These are phyloP conservation scores for Hirtodrosophila confusa DNA, from an alignment of 2,888 invertebrate genomes.

Conservation along the genomic window DNA sequence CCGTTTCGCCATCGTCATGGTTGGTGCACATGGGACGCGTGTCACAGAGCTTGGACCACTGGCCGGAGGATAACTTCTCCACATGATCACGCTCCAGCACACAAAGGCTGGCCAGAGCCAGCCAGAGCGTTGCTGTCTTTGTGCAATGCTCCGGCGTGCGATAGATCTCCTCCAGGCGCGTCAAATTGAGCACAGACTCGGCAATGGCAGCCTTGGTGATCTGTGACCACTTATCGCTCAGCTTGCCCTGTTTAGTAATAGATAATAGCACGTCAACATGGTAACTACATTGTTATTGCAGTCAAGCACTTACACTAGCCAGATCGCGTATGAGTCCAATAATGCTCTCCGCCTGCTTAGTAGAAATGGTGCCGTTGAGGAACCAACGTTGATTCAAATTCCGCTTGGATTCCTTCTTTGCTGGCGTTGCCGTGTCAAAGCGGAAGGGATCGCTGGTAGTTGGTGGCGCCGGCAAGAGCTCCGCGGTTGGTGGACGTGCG, in stretches of 20 bases:
- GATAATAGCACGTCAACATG: too few species aligned
- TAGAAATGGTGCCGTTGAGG: conserved; percentile 92
- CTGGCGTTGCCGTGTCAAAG: conserved; percentile 66
- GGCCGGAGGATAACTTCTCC: conserved; percentile 91
- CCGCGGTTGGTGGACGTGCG: conserved; percentile 50
- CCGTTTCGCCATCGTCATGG: conserved; percentile 97
- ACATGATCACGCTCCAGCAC: conserved; percentile 96
- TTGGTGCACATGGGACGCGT: conserved; percentile 94
- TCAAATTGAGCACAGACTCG: conserved; percentile 92
- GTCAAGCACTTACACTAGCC: conserved; percentile 89
- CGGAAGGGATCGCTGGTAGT: conserved; percentile 62
- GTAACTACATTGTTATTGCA: too few species aligned
- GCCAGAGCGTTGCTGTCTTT: conserved; percentile 94
- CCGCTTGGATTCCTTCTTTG: conserved; percentile 78
- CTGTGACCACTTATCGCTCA: conserved; percentile 93
- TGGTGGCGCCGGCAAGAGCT: conserved; percentile 15
- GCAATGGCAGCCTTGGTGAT: conserved; percentile 95
- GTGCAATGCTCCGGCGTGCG: conserved; percentile 91
- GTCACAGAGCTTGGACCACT: conserved; percentile 88
- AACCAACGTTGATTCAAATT: conserved; percentile 89
- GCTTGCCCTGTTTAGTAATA: conserved; percentile 88
- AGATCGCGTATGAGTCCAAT: conserved; percentile 95
- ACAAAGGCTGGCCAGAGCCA: conserved; percentile 96
- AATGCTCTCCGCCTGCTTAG: conserved; percentile 94
- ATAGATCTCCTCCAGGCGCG: conserved; percentile 90